Evolutionary conservation across 64 coral and sea anemone genomes (phyloP), one percentile per base, ranked within the genome.

Genomic region (Platygyra sinensis): DNA sequence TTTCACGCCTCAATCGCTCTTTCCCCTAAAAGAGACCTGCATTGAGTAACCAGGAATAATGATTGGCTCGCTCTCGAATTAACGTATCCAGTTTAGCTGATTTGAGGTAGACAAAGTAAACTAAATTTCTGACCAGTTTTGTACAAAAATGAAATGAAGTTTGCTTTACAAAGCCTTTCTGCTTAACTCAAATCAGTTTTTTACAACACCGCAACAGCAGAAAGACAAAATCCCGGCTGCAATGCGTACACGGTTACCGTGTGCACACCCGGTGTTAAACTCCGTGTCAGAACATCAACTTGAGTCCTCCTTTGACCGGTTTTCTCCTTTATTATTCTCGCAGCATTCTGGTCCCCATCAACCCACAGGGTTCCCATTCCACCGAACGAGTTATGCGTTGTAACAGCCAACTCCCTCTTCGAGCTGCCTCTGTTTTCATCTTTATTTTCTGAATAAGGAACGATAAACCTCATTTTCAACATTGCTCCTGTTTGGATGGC

Each of bases 351-450:
- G 14, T 80, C 36, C 28, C 90, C 80, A 86, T 99, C 94, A 29
- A 99, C 28, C 94, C 91, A 95, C 13, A 99, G 17, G 28, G 84
- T 76, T 42, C 94, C 97, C 54, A 69, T 88, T 73, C 97, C 97
- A 28, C 82, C 94, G 86, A 89, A 99, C 30, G 84, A 87, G 59
- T 99, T 99, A 72, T 99, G 97, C 0, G 89, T 95, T 72, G 92
- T 92, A 60, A 95, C 80, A 18, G 96, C 93, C n/a, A 98, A 62
- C 60, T 86, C 76, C 60, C 83, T 91, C 18, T 73, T 78, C 6
- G 22, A 22, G 20, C n/a, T 16, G 11, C 13, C 25, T 5, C 20
- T 32, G 8, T 52, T 27, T 4, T 55, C 42, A 18, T 72, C 74
- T 65, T 19, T 31, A 28, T 29, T 36, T 18, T 78, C 27, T 7